Evolutionary conservation across 2,797 vertebrate species (phyloP).

Genomic region (Phylloscopus collybita): DNA sequence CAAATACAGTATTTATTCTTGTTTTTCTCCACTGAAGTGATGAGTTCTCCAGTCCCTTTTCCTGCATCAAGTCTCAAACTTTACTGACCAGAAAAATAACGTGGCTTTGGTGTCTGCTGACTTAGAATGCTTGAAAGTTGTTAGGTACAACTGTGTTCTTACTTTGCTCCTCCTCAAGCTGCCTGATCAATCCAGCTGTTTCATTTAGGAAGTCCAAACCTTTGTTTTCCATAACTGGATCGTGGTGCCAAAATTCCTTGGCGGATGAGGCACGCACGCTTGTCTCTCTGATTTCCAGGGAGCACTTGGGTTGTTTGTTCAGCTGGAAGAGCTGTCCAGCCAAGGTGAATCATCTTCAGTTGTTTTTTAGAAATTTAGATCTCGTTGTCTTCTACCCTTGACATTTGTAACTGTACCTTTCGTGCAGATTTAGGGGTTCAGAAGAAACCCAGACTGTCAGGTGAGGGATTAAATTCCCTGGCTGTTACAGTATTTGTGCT

Average conservation of each 20-base stretch:
- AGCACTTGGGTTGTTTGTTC: not conserved
- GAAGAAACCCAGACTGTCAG: not conserved
- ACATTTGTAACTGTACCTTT: not conserved
- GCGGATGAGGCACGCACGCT: not conserved
- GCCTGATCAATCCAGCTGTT: not conserved
- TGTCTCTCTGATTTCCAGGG: not conserved
- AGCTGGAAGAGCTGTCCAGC: not conserved
- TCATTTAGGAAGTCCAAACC: not conserved
- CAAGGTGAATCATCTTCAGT: not conserved
- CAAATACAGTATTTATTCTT: not conserved
- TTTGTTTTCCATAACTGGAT: not conserved
- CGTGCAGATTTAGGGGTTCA: not conserved
- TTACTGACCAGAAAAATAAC: not conserved
- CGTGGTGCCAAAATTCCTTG: not conserved
- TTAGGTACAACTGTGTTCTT: not conserved
- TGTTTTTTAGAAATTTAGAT: not conserved
- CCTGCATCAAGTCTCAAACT: not conserved
- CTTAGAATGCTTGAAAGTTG: fast-evolving
- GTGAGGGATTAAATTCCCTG: not conserved
- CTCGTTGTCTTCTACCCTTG: not conserved
- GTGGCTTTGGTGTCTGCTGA: not conserved
- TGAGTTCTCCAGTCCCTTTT: not conserved
- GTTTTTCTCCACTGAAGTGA: not conserved
- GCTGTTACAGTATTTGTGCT: not conserved
- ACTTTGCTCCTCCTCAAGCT: not conserved